phyloP scores from a whole-genome alignment of 1,140 invertebrate genomes.

The Plodia interpunctella region DNA sequence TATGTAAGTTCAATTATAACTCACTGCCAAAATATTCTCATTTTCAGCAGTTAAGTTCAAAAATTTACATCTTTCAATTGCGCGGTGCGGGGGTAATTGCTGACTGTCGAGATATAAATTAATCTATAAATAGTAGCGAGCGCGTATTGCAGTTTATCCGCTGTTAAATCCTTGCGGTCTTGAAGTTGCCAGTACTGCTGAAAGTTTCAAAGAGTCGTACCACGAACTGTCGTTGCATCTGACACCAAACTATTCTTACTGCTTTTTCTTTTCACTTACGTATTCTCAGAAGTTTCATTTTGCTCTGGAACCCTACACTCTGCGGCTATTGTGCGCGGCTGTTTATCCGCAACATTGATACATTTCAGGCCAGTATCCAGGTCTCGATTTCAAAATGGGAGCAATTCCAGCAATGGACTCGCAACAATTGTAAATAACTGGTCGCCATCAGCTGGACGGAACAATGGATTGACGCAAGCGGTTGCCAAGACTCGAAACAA shows the following conservation, averaged over 20 bases:
- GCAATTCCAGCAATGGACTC: constrained; percentile 35
- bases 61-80: no score
- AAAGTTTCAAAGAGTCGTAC: constrained; percentile 50
- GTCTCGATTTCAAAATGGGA: constrained; percentile 24
- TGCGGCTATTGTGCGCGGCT: constrained; percentile 24
- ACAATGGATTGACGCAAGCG: constrained; percentile 56
- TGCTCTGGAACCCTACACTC: constrained; percentile 27
- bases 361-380: constrained; percentile 27
- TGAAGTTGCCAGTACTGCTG: constrained; percentile 26
- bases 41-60: no score
- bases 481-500: constrained; percentile 55
- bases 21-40: no score
- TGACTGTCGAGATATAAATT: no score
- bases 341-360: constrained; percentile 42
- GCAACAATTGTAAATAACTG: constrained; percentile 23
- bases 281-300: constrained; percentile 50
- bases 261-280: constrained; percentile 47
- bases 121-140: no score
- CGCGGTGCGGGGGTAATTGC: no score
- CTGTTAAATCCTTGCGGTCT: constrained; percentile 4
- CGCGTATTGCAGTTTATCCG: not conserved
- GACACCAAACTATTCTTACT: constrained; percentile 54
- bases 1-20: no score
- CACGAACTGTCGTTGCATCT: constrained; percentile 52
- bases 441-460: constrained; percentile 24